Evolutionary conservation across 2,888 invertebrate genomes (phyloP), one percentile per base, ranked within the genome.

Genomic region (Choristoneura rosaceana): DNA sequence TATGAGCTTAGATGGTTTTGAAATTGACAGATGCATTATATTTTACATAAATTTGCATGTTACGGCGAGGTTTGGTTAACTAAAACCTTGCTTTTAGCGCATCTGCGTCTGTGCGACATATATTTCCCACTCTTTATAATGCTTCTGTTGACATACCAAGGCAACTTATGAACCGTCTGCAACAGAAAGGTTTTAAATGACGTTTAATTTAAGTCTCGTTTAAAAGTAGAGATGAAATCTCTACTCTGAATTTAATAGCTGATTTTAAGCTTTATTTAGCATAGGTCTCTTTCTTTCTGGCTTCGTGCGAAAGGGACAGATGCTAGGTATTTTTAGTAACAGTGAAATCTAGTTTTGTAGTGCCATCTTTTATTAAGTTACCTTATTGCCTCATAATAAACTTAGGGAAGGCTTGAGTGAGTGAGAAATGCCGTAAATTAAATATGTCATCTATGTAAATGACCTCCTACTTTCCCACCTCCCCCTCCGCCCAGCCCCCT

Each of bases 291-390:
- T 25, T 55, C 25, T 25, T 25, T 12, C 55, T 25, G 25, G 55
- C 55, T 17, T 55, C 55, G 55, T 55, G 55, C 55, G 25, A 55
- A 12, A 25, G 55, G 10, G 55, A 55, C 25, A n/a, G n/a, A 15
- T 15, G 25, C 55, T 47, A 10, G 12, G 17, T 3, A 10, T 17
- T 52, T 52, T 7, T 15, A 7, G 3, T 55, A 38, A 38, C 58
- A 67, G 63, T 67, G 63, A 63, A 70, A 70, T 70, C 65, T 77
- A 77, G 76, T 78, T 74, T 47, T 74, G 71, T 71, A 69, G 79
- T 79, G 79, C 79, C 79, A 79, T 79, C 15, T 52, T 75, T 45
- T 66, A 70, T 74, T 75, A 66, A 65, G 65, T 75, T 76, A 74
- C 77, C 75, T 59, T 71, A 68, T 62, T 69, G 68, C 60, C 71